Base-by-base conservation (phyloP, 2,113 vertebrate species). In the Caloenas nicobarica region DNA sequence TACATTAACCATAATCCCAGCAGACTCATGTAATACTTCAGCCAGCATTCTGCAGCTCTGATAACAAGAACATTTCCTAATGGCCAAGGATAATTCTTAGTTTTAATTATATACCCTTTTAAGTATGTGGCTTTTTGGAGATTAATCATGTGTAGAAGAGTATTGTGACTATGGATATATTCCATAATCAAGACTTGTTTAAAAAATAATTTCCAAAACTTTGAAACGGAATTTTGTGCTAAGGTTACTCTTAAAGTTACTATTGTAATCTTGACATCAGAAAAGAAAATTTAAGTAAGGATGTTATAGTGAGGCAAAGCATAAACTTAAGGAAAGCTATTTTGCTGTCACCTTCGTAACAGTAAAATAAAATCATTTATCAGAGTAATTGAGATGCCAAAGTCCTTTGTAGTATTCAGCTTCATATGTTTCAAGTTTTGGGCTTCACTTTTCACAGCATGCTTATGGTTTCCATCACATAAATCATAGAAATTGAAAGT, bases 401-500 rank as follows among this genome's bases (percentile, higher is more conserved):
- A 81, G 25, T 88, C 34, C 74, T 95, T 79, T 94, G 62, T 81
- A 53, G 18, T 93, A 82, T 73, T 90, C 70, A 69, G 10, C 28
- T 89, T 96, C 70, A 82, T 74, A 73, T 79, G 33, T 96, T 97
- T 95, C 60, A 89, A 79, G 40, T 38, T 26, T 71, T 54, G 44
- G 50, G 46, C 50, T 91, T 91, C 64, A 66, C 56, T 93, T 94
- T 91, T 95, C 62, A 79, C 88, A 94, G 71, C 53, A 68, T 53
- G 29, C 9, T 66, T 88, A 57, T 14, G 8, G 85, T 80, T 96
- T 96, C 70, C 73, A 64, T 72, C 57, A 95, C 73, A 81, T 85
- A 96, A 91, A 81, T 96, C 80, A 89, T 8, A 89, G 40, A 91
- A 85, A 93, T 56, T 93, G 56, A 95, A 95, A 93, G 53, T 86